These are phyloP conservation scores for Bellardia pandia DNA, from an alignment of 2,888 invertebrate genomes.

Conservation along the genomic window DNA sequence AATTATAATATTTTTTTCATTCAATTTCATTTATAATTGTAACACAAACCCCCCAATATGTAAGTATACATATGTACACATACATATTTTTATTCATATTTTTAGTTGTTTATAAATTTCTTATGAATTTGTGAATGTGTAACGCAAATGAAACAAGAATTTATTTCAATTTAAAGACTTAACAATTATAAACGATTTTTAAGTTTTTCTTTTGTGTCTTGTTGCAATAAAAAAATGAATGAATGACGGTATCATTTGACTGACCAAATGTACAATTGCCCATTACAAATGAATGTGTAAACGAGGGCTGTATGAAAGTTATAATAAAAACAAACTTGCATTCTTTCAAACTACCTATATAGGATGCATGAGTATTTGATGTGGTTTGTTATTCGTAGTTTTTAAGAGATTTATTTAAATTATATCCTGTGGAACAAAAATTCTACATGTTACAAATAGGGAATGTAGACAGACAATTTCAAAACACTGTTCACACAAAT, in stretches of 20 bases:
- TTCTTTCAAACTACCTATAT: no score
- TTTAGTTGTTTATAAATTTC: conserved; percentile 47
- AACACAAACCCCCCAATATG: conserved; percentile 7
- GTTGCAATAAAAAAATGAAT: conserved; percentile 27
- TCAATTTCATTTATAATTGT: conserved; percentile 48
- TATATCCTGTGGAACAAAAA: no score
- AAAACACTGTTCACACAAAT: no score
- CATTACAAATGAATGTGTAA: background rate
- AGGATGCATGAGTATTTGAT: no score
- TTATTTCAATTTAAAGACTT: conserved; percentile 69
- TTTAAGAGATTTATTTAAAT: no score
- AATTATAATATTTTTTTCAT: conserved; percentile 77
- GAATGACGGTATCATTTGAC: conserved; percentile 37
- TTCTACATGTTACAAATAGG: no score
- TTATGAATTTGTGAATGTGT: conserved; percentile 50
- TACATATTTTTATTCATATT: background rate
- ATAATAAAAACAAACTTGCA: background rate
- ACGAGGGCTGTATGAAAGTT: background rate
- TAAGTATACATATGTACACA: background rate
- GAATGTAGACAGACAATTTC: no score
- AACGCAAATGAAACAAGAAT: conserved; percentile 58
- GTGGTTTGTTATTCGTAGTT: no score
- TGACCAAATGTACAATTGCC: conserved; percentile 31
- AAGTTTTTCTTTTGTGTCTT: conserved; percentile 10
- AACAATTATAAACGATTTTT: conserved; percentile 69